Evolutionary conservation across 2,888 invertebrate species (phyloP).

Genomic region (Crematogaster levior): DNA sequence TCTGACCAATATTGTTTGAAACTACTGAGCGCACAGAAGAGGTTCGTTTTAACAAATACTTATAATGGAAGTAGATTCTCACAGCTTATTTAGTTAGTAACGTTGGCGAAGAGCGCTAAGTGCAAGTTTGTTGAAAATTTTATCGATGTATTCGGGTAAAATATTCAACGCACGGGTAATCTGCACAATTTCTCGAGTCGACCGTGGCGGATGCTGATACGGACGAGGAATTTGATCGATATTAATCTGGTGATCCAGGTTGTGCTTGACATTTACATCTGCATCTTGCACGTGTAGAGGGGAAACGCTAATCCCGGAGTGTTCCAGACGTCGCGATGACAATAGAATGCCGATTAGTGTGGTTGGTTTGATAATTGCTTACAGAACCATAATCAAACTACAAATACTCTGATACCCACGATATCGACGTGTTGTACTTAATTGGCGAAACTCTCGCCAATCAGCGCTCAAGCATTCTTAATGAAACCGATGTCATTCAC

Average conservation of each 20-base stretch:
- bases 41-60: slow-evolving; percentile 21
- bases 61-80: not conserved
- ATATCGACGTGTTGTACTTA: slow-evolving; percentile 31
- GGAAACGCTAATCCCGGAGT: slow-evolving; percentile 43
- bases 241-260: slow-evolving; percentile 30
- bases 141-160: not conserved
- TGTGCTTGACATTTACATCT: slow-evolving; percentile 30
- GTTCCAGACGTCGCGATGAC: slow-evolving; percentile 68
- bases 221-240: slow-evolving; percentile 1
- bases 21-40: slow-evolving; percentile 5
- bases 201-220: not conserved
- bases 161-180: slow-evolving; percentile 12
- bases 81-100: slow-evolving; percentile 11
- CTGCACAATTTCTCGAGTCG: slow-evolving; percentile 8
- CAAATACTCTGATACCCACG: slow-evolving; percentile 39
- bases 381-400: slow-evolving; percentile 64
- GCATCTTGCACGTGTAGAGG: slow-evolving; percentile 23
- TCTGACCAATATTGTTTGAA: not conserved
- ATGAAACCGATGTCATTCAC: slow-evolving; percentile 31
- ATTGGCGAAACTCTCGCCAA: slow-evolving; percentile 45
- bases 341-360: slow-evolving; percentile 64
- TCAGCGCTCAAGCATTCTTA: slow-evolving; percentile 25
- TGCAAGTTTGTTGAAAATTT: slow-evolving; percentile 25
- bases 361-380: slow-evolving; percentile 68
- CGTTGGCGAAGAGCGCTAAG: not conserved